phyloP scores from a whole-genome alignment of 1,140 invertebrate species.

The Lucilia sericata region DNA sequence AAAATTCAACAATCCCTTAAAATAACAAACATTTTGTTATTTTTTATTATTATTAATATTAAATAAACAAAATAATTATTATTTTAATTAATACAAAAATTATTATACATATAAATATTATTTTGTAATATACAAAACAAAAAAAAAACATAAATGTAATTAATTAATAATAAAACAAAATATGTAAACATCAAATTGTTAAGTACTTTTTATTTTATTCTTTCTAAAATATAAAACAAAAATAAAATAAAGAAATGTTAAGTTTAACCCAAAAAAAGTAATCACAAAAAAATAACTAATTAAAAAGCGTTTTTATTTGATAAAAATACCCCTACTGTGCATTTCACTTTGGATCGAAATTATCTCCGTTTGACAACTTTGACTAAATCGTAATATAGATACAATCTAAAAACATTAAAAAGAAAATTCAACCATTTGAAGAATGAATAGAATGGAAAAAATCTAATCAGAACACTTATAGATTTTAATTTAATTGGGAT shows the following conservation, averaged over 20 bases:
- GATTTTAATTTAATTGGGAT: too few species aligned
- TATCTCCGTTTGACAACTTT: too few species aligned
- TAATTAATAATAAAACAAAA: slow-evolving; percentile 27
- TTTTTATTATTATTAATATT: neutral
- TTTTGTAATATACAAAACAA: slow-evolving; percentile 16
- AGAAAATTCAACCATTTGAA: too few species aligned
- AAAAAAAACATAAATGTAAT: slow-evolving; percentile 1
- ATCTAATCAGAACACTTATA: too few species aligned
- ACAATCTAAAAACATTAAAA: too few species aligned
- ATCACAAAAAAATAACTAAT: neutral
- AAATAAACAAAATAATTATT: neutral
- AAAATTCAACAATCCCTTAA: neutral
- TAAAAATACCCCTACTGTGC: too few species aligned
- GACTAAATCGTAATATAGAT: too few species aligned
- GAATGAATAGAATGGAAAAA: too few species aligned
- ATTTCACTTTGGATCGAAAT: too few species aligned
- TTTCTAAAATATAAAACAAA: neutral
- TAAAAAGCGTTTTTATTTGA: neutral
- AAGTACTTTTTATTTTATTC: slow-evolving; percentile 15
- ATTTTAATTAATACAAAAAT: slow-evolving; percentile 6
- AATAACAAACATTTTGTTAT: slow-evolving; percentile 25
- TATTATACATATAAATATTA: neutral
- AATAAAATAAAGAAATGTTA: slow-evolving; percentile 27
- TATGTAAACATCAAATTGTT: slow-evolving; percentile 26
- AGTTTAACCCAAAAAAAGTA: slow-evolving; percentile 26